Evolutionary conservation across 2,797 vertebrate genomes (phyloP).

Genomic region (Pogoniulus pusillus): DNA sequence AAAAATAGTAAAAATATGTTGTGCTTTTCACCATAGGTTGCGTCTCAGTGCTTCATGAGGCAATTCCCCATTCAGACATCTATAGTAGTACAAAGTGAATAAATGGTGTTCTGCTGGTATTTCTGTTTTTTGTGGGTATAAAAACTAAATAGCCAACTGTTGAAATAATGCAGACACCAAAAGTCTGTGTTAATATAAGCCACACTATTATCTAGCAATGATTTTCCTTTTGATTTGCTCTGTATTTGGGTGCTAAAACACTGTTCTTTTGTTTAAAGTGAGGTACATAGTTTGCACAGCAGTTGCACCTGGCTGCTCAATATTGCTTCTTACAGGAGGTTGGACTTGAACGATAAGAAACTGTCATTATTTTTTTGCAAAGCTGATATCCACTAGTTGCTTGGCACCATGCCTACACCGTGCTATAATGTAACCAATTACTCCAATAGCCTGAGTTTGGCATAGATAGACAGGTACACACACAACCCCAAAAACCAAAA

Average conservation of each 20-base stretch:
- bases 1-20: background rate
- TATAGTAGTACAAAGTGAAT: background rate
- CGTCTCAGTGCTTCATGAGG: background rate
- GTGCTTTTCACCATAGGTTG: background rate
- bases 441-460: background rate
- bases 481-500: too few relatives aligned
- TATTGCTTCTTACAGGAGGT: background rate
- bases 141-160: background rate
- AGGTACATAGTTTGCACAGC: background rate
- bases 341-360: background rate
- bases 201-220: background rate
- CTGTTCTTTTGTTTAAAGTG: background rate
- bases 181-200: background rate
- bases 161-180: background rate
- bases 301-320: background rate
- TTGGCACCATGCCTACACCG: background rate
- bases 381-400: background rate
- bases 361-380: background rate
- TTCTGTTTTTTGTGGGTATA: background rate
- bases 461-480: too few relatives aligned
- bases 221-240: background rate
- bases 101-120: background rate
- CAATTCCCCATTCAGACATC: background rate
- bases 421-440: background rate
- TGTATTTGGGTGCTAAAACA: background rate